Evolutionary conservation across 2,113 vertebrate genomes (phyloP).

Genomic region (Bujurquina vittata): DNA sequence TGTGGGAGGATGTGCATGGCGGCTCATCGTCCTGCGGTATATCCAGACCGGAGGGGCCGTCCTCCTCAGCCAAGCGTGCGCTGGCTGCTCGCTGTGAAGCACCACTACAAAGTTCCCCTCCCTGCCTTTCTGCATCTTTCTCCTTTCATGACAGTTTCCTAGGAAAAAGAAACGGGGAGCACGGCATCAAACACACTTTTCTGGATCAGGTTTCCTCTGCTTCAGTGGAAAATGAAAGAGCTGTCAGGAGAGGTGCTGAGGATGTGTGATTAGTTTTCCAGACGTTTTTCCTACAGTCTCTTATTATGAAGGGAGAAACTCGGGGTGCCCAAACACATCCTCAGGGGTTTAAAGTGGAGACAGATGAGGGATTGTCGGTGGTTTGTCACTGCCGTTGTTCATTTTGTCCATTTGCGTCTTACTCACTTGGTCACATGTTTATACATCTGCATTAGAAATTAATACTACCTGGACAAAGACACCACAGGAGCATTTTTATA

Average conservation of each 20-base stretch:
- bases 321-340: slow-evolving; percentile 51
- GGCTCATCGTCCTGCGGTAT: slow-evolving; percentile 14
- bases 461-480: slow-evolving; percentile 11
- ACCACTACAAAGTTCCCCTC: slow-evolving; percentile 40
- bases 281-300: slow-evolving; percentile 66
- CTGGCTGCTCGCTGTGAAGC: slow-evolving; percentile 51
- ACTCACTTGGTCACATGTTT: slow-evolving; percentile 19
- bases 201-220: slow-evolving; percentile 65
- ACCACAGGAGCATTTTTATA: neutral
- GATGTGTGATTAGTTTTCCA: slow-evolving; percentile 76
- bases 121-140: slow-evolving; percentile 23
- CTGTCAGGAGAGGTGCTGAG: slow-evolving; percentile 56
- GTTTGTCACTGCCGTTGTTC: slow-evolving; percentile 37
- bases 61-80: slow-evolving; percentile 48
- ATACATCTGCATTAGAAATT: slow-evolving; percentile 30
- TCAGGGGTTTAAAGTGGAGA: slow-evolving; percentile 54
- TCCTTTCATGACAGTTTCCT: slow-evolving; percentile 36
- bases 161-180: slow-evolving; percentile 43
- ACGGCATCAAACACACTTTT: slow-evolving; percentile 69
- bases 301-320: slow-evolving; percentile 62
- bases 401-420: slow-evolving; percentile 31
- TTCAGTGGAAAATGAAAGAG: slow-evolving; percentile 78
- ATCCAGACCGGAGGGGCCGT: slow-evolving; percentile 39
- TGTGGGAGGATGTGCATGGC: slow-evolving; percentile 20
- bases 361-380: slow-evolving; percentile 48